Conservation (phyloP, 2,888 invertebrate genomes). For the Linyphia triangularis region DNA sequence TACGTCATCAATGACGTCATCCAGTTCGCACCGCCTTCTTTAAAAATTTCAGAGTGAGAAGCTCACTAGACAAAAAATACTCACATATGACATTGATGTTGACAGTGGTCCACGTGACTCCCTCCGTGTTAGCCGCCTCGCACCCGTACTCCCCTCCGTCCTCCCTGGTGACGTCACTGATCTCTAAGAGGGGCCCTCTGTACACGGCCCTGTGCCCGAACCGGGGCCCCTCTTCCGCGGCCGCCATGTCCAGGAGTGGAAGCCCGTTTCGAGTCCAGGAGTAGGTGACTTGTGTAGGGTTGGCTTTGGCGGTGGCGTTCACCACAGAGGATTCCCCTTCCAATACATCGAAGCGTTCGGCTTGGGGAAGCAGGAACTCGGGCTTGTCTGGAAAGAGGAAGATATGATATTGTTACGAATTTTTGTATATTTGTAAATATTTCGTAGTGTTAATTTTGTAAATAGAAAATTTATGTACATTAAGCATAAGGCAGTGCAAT, state of each 20-base stretch:
- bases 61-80: constrained; percentile 73
- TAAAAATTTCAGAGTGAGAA: no score
- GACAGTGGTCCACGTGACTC: constrained; percentile 87
- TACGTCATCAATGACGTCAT: no score
- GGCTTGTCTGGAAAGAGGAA: constrained; percentile 80
- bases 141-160: constrained; percentile 93
- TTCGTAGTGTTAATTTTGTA: no score
- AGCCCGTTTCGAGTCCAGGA: constrained; percentile 85
- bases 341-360: constrained; percentile 79
- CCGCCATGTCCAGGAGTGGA: constrained; percentile 73
- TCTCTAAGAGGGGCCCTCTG: constrained; percentile 84
- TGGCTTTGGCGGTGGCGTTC: constrained; percentile 89
- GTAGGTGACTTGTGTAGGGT: constrained; percentile 90
- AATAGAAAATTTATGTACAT: no score
- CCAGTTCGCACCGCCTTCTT: no score
- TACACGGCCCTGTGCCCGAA: constrained; percentile 63
- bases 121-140: constrained; percentile 93
- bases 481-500: no score
- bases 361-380: constrained; percentile 79
- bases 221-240: constrained; percentile 36
- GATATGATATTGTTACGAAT: no score
- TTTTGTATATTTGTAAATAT: no score
- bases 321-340: constrained; percentile 91
- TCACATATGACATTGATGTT: constrained; percentile 89
- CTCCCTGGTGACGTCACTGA: constrained; percentile 88